These are phyloP conservation scores for Hirtodrosophila confusa DNA, from an alignment of 2,888 invertebrate genomes.

Conservation along the genomic window DNA sequence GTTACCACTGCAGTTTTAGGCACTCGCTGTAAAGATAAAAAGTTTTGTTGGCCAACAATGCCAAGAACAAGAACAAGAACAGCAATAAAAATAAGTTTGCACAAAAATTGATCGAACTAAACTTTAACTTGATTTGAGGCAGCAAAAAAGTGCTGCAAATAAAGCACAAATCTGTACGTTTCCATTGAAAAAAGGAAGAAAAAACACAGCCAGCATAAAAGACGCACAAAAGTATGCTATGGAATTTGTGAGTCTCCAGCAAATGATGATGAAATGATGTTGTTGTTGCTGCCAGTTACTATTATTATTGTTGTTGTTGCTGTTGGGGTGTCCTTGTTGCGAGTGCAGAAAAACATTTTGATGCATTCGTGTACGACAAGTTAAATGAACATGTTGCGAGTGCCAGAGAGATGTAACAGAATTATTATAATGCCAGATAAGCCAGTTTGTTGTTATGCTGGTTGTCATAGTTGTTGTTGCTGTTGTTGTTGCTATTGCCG, in stretches of 20 bases:
- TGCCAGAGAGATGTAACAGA: slow-evolving; percentile 28
- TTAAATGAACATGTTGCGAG: slow-evolving; percentile 67
- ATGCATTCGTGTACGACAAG: slow-evolving; percentile 67
- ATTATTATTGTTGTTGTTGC: slow-evolving; percentile 11
- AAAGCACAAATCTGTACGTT: slow-evolving; percentile 17
- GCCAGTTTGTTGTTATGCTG: slow-evolving; percentile 20
- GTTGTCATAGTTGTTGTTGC: slow-evolving; percentile 3
- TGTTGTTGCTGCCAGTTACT: slow-evolving; percentile 12
- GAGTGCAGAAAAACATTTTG: slow-evolving; percentile 41
- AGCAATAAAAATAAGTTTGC: slow-evolving; percentile 49
- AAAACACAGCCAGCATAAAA: slow-evolving; percentile 3
- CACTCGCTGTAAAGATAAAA: slow-evolving; percentile 30
- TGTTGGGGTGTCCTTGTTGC: slow-evolving; percentile 20
- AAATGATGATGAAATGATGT: no score
- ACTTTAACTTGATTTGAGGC: slow-evolving; percentile 43
- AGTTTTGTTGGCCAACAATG: slow-evolving; percentile 32
- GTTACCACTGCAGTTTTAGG: slow-evolving; percentile 13
- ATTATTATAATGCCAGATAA: slow-evolving; percentile 38
- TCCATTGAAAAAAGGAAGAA: slow-evolving; percentile 1
- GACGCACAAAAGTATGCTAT: slow-evolving; percentile 55
- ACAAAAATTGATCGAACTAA: slow-evolving; percentile 30
- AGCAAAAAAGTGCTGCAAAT: slow-evolving; percentile 10
- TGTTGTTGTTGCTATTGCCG: slow-evolving; percentile 18
- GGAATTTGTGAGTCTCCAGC: slow-evolving; percentile 47
- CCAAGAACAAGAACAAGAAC: slow-evolving; percentile 18